Base-by-base conservation (phyloP, 2,888 invertebrate genomes). In the Cepaea hortensis region DNA sequence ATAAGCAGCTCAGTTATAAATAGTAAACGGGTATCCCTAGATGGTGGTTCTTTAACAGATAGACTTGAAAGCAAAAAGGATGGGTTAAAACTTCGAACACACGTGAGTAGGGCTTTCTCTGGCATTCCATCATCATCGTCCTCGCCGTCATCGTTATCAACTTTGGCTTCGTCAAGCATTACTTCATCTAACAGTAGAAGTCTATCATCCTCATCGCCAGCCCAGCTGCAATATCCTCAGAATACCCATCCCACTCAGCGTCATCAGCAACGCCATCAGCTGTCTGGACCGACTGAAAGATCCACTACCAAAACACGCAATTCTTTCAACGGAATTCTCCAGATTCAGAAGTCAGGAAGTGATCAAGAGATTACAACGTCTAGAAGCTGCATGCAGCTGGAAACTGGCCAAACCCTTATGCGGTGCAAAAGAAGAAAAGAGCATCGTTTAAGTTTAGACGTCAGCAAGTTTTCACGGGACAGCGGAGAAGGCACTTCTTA, bases 331-430 rank as follows among this genome's bases (percentile, higher is more conserved):
- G 68, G 50, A 18, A 18, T 5, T 13, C 55, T 77, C 61, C 61
- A 50, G 23, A 46, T 61, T 9, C 4, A 50, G 9, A 68, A 4
- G 11, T n/a, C 81, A n/a, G 65, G 18, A 3, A 61, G 65, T 20
- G 84, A 84, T 13, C 23, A 23, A 20, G 65, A 65, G 3, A n/a
- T 20, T 13, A 11, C 20, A 7, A 70, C 79, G 50, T 62, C 85
- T 18, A 65, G 35, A 13, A 80, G 80, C 61, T 85, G 79, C 46
- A 80, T 85, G 79, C 85, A 85, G 35, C 61, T 85, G 85, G 85
- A 85, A 35, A 35, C 72, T 5, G 85, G 85, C 7, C 61, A 80
- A 48, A 48, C 18, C 2, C 46, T 85, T 15, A 18, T 72, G 15
- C 76, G 15, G 18, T 76, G 76, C 20, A 18, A 50, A 70, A 18